Conservation (phyloP, 2,113 vertebrate genomes). For the Ceuthmochares aereus region DNA sequence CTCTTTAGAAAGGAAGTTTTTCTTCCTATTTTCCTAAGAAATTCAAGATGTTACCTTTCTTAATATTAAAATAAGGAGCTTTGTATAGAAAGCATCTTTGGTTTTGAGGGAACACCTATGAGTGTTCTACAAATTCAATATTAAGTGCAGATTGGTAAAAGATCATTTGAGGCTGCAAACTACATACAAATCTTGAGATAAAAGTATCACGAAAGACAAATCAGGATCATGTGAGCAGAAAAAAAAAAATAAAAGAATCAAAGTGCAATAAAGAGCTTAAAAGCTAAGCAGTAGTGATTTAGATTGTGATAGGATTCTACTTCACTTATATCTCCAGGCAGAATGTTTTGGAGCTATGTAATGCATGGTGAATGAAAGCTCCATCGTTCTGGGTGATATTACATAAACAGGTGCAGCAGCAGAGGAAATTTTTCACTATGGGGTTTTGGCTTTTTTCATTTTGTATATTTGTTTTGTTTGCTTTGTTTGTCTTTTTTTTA, state of each 20-base stretch:
- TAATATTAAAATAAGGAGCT: not conserved
- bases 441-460: not conserved
- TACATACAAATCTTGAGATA: not conserved
- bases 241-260: not conserved
- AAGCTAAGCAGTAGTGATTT: not conserved
- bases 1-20: not conserved
- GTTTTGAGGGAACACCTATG: not conserved
- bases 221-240: not conserved
- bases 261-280: not conserved
- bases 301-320: not conserved
- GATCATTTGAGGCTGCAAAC: not conserved
- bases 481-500: not conserved
- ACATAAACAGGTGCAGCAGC: not conserved
- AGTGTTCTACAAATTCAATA: not conserved
- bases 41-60: not conserved
- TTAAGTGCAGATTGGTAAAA: not conserved
- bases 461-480: not conserved
- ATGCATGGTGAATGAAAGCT: not conserved
- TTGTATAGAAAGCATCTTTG: not conserved
- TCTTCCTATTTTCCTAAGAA: not conserved
- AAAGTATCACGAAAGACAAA: not conserved
- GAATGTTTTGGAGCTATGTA: not conserved
- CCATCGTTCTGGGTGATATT: not conserved
- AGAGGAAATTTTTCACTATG: not conserved
- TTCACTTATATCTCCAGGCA: not conserved